These are phyloP conservation scores for Drosophila sproati DNA, from an alignment of 1,140 invertebrate genomes.

Conservation along the genomic window DNA sequence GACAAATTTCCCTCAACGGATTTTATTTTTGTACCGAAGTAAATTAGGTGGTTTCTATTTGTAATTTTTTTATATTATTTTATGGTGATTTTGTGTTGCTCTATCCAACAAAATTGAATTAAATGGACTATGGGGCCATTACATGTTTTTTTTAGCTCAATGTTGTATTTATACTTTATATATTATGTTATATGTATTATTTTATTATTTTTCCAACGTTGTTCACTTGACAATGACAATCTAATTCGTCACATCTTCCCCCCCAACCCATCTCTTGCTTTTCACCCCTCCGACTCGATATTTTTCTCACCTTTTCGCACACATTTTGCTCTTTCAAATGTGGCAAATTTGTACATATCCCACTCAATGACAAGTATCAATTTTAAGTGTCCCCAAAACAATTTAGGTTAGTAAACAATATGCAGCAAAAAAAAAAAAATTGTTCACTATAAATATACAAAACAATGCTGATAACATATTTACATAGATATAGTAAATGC, in stretches of 20 bases:
- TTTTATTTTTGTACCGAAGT: no score
- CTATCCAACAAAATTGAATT: no score
- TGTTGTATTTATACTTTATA: constrained; percentile 2
- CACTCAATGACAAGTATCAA: constrained; percentile 73
- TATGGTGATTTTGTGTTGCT: no score
- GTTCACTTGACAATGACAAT: constrained; percentile 12
- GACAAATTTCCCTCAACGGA: no score
- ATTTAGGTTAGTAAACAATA: constrained; percentile 69
- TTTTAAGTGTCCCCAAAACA: constrained; percentile 57
- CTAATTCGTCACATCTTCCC: not conserved
- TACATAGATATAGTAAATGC: constrained; percentile 3
- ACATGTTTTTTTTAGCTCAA: not conserved
- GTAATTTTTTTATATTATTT: no score
- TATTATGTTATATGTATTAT: constrained; percentile 11
- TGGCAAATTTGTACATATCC: constrained; percentile 41
- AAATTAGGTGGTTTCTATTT: no score
- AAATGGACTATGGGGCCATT: no score
- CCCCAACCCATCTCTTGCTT: not conserved
- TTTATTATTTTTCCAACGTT: constrained; percentile 8
- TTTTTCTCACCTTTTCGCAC: constrained; percentile 6
- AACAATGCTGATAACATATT: constrained; percentile 16
- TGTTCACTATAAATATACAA: constrained; percentile 22
- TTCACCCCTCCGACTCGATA: not conserved
- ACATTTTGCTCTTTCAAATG: not conserved
- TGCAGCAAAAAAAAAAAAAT: constrained; percentile 62